Base-by-base conservation (phyloP, 1,140 invertebrate species). In the Brachionus koreanus region DNA sequence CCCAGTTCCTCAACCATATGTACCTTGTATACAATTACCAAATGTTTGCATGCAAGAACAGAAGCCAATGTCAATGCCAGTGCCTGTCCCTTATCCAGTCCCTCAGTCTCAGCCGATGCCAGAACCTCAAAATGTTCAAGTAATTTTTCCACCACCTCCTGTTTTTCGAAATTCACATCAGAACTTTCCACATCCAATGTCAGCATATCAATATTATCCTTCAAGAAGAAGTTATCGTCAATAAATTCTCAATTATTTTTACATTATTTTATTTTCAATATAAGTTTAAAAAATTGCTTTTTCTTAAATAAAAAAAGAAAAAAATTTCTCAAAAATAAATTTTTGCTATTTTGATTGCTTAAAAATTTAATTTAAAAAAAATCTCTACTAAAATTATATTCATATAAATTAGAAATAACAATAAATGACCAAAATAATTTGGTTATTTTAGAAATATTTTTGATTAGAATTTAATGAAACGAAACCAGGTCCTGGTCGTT, bases 391-490 rank as follows among this genome's bases (percentile, higher is more conserved):
- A 29, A 29, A 29, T 29, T 29, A 2, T 29, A 29, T 29, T n/a
- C n/a, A n/a, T n/a, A n/a, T n/a, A 42, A 42, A 42, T 10, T 7
- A 19, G 16, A 57, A 57, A 57, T 23, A 23, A 19, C 49, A 52
- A 52, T 23, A 52, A 52, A 52, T 57, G 9, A 19, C 19, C 49
- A 57, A 16, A 57, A 57, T 25, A 57, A 2, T 57, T 57, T 57
- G 4, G 49, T 57, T 16, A 9, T 0, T 19, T 57, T 57, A 19
- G 7, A 57, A 49, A 49, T 49, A 46, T 49, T 57, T 57, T 57
- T 57, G 49, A 57, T 57, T 57, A 57, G 49, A 57, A 57, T 57
- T 16, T 57, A 57, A 57, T 57, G 49, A 57, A 57, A 57, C 49
- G 49, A 57, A 57, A 57, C 49, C 7, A 57, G 49, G n/a, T 57